phyloP scores from a whole-genome alignment of 1,140 invertebrate species.

The Lasioglossum albipes region DNA sequence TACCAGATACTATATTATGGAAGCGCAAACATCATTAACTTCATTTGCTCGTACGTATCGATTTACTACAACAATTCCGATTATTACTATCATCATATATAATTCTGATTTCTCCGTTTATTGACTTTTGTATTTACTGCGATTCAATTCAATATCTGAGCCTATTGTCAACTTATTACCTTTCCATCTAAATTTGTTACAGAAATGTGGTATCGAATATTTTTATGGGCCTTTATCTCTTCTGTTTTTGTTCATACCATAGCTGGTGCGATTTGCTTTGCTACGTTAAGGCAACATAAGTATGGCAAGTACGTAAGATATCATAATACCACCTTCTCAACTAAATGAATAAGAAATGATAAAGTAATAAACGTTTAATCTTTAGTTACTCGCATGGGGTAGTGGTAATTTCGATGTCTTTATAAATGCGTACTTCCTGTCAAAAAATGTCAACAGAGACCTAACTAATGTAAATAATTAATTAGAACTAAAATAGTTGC shows the following conservation, averaged over 20 bases:
- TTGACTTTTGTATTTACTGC: slow-evolving; percentile 1
- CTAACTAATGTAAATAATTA: too few species aligned
- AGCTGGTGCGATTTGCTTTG: slow-evolving; percentile 94
- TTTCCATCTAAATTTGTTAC: slow-evolving; percentile 77
- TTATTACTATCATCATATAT: background rate
- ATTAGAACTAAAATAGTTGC: too few species aligned
- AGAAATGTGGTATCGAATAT: slow-evolving; percentile 98
- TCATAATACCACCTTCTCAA: background rate
- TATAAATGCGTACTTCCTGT: too few species aligned
- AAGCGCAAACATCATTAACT: slow-evolving; percentile 64
- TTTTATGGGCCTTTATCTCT: slow-evolving; percentile 95
- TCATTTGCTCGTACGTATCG: slow-evolving; percentile 72
- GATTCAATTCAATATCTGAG: slow-evolving; percentile 5
- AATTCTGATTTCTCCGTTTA: background rate
- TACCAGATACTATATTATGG: slow-evolving; percentile 28
- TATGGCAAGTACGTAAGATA: slow-evolving; percentile 86
- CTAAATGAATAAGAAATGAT: too few species aligned
- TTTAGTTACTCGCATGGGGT: too few species aligned
- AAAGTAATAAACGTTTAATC: background rate
- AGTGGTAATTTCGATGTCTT: too few species aligned
- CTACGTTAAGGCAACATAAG: slow-evolving; percentile 94
- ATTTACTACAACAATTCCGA: slow-evolving; percentile 10
- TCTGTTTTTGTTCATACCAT: slow-evolving; percentile 95
- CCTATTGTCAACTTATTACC: slow-evolving; percentile 4
- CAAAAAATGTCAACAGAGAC: too few species aligned